Percentiles rank a stretch among this genome's conserved stretches.
These are phyloP conservation scores for Paratrypauchen microcephalus DNA, from an alignment of 2,797 vertebrate genomes.

Conservation along the genomic window DNA sequence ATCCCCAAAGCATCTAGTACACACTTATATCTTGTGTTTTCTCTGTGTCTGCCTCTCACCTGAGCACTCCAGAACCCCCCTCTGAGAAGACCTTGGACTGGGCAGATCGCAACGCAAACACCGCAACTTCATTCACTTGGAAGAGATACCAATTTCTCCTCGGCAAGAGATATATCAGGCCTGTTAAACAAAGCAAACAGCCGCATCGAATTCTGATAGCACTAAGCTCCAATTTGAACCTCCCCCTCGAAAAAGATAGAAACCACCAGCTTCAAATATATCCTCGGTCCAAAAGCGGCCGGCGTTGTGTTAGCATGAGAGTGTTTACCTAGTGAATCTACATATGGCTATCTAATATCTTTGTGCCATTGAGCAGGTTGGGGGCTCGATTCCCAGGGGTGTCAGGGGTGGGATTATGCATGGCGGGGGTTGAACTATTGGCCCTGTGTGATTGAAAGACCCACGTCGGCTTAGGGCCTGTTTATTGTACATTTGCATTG, in stretches of 20 bases:
- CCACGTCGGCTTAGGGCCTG: conserved; percentile 76
- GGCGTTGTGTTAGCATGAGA: conserved; percentile 69
- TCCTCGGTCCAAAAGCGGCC: conserved; percentile 65
- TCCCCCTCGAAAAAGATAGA: conserved; percentile 47
- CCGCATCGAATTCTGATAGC: conserved; percentile 68
- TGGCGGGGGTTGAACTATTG: conserved; percentile 81
- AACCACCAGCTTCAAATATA: conserved; percentile 71
- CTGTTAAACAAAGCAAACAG: conserved; percentile 81
- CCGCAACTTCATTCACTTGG: conserved; percentile 66
- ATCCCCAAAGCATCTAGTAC: neutral
- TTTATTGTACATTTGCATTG: conserved; percentile 84
- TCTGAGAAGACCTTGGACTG: conserved; percentile 26
- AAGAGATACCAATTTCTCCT: conserved; percentile 76
- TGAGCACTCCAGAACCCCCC: conserved; percentile 44
- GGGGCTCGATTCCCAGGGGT: conserved; percentile 70
- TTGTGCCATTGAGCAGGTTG: conserved; percentile 74
- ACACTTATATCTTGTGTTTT: conserved; percentile 30
- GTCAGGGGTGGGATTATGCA: conserved; percentile 78
- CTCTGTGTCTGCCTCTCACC: conserved; percentile 22
- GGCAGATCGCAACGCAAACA: conserved; percentile 68
- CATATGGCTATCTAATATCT: conserved; percentile 83
- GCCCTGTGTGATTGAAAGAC: conserved; percentile 82
- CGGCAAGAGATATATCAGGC: conserved; percentile 71
- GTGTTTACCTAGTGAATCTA: conserved; percentile 80
- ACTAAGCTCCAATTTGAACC: conserved; percentile 72